These are phyloP conservation scores for Lepidiolamprologus cunningtoni DNA, from an alignment of 2,113 vertebrate genomes.

Conservation along the genomic window DNA sequence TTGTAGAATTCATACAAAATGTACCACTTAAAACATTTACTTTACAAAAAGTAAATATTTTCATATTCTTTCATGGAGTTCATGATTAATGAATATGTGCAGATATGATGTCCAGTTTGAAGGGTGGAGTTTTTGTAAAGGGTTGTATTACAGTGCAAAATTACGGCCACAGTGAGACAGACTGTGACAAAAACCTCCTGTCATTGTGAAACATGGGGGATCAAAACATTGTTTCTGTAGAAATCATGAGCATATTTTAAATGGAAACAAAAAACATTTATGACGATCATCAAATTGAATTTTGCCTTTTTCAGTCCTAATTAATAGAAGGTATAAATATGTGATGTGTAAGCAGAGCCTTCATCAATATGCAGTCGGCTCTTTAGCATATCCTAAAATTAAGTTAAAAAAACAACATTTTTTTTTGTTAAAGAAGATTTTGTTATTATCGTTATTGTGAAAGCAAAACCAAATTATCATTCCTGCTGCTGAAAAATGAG, in stretches of 20 bases:
- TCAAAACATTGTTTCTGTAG: neutral
- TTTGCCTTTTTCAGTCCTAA: neutral
- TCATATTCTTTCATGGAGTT: neutral
- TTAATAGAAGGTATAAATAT: neutral
- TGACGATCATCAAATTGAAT: accelerated
- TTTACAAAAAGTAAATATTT: neutral
- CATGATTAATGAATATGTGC: neutral
- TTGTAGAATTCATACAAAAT: neutral
- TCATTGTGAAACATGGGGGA: neutral
- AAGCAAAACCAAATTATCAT: neutral
- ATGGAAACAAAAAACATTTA: neutral
- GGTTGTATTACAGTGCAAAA: neutral
- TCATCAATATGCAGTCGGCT: neutral
- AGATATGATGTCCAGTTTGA: neutral
- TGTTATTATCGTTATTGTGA: neutral
- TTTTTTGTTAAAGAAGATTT: neutral
- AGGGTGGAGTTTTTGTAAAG: neutral
- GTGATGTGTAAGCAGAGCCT: neutral
- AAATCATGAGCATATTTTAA: neutral
- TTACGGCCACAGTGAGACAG: neutral
- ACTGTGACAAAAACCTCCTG: neutral
- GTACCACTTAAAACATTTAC: neutral
- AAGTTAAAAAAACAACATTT: neutral
- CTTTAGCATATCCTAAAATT: neutral
- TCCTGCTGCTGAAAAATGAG: accelerated